Evolutionary conservation across 53 echinoderm and acorn worm species (phyloP), one percentile per base, ranked within the genome.

Genomic region (Astropecten irregularis): DNA sequence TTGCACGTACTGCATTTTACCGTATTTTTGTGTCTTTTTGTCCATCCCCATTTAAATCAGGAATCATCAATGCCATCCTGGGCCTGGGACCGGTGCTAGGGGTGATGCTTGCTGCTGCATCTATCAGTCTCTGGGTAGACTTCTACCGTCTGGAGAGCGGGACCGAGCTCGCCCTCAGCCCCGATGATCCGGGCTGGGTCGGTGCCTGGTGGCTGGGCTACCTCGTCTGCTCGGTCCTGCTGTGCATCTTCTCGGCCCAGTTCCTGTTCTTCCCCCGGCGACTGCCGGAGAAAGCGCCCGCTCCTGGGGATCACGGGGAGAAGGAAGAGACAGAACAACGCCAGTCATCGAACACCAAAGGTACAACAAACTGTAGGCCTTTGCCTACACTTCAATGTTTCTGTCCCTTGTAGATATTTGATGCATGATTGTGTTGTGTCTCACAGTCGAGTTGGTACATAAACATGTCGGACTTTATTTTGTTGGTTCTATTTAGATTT

Each of bases 131-230:
- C 68, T 68, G 68, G 68, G 68, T 68, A 21, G 68, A 68, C 28
- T 68, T 68, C 28, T 40, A 68, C 68, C 40, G 46, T 15, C 11
- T 40, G 14, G 68, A 33, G 25, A 25, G 13, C 40, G 40, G 40
- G 27, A 23, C 46, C 18, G 68, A 22, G 22, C 68, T 68, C 40
- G 39, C 40, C 44, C 40, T 40, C 40, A 2, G 21, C 68, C 68
- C 68, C 23, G 68, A 33, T 0, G 46, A 42, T 4, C 44, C 68
- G 68, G 46, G 22, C 15, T 68, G 68, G 68, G 25, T 68, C 44
- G 68, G 68, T 10, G 68, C 68, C 11, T 68, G 68, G 68, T 68
- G 68, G 68, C 68, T 68, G 21, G 68, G 68, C 28, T 42, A 39
- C 46, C 21, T 68, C 11, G 42, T 68, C 11, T 25, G 40, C 40